phyloP scores from a whole-genome alignment of 1,140 invertebrate genomes.

The Zaprionus ghesquierei region DNA sequence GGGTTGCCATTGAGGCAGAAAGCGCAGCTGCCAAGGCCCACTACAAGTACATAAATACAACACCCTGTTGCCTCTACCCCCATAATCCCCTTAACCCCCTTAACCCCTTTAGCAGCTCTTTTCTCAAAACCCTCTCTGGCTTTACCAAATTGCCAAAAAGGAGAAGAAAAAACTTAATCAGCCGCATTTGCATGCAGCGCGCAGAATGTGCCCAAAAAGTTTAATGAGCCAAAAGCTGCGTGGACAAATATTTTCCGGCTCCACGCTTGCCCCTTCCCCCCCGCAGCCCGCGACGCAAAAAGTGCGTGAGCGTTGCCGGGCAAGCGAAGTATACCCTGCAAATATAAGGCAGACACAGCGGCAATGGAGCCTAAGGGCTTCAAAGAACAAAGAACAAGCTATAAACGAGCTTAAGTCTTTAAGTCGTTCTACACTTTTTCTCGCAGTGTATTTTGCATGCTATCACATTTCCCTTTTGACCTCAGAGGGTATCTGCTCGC shows the following conservation, averaged over 20 bases:
- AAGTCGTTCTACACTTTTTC: too few species aligned
- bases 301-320: conserved; percentile 1
- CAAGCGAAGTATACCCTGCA: conserved; percentile 23
- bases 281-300: conserved; percentile 45
- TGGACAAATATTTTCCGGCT: conserved; percentile 70
- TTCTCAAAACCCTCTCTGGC: too few species aligned
- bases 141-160: conserved; percentile 19
- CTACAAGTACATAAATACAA: background rate
- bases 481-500: background rate
- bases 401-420: background rate
- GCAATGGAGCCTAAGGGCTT: too few species aligned
- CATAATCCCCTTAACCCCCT: background rate
- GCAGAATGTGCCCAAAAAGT: conserved; percentile 67
- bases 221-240: conserved; percentile 57
- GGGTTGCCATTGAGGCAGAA: conserved; percentile 37
- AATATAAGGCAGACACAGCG: too few species aligned
- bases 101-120: background rate
- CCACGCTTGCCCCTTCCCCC: background rate
- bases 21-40: conserved; percentile 40
- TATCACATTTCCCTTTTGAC: too few species aligned
- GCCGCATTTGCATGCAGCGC: conserved; percentile 69
- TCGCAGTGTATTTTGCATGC: too few species aligned
- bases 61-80: background rate
- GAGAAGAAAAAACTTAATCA: conserved; percentile 67
- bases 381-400: too few species aligned